Conservation (phyloP, 2,888 invertebrate genomes). For the Apodemia duryi region DNA sequence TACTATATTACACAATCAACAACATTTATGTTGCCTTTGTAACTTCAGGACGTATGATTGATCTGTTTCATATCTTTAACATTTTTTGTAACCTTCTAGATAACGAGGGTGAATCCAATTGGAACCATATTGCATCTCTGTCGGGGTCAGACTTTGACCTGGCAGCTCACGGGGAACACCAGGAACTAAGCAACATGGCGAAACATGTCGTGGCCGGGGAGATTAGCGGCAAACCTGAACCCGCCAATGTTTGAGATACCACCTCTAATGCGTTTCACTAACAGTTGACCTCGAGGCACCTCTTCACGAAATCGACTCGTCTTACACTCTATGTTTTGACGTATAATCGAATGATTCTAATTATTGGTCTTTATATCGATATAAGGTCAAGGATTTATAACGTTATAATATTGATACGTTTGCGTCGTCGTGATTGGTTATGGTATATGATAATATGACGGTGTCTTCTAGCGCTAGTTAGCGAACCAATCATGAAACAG, state of each 20-base stretch:
- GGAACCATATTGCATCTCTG: conserved; percentile 76
- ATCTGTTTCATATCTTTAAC: neutral
- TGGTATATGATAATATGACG: no score
- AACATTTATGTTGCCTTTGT: neutral
- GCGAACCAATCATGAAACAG: no score
- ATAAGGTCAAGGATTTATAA: no score
- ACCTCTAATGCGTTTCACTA: neutral
- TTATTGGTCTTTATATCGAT: no score
- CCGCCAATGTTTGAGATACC: conserved; percentile 45
- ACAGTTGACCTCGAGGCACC: neutral
- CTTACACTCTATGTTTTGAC: neutral
- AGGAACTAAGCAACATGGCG: conserved; percentile 48
- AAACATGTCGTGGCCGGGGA: conserved; percentile 46
- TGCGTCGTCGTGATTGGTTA: no score
- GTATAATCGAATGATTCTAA: no score
- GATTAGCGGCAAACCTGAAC: conserved; percentile 39
- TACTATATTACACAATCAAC: no score
- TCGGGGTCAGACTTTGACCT: conserved; percentile 83
- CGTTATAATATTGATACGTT: no score
- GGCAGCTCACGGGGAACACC: conserved; percentile 72
- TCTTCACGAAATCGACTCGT: neutral
- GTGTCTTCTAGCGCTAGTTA: no score
- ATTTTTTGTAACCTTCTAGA: conserved; percentile 33
- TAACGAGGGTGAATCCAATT: conserved; percentile 51
- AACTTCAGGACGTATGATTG: neutral